Evolutionary conservation across 2,888 invertebrate genomes (phyloP), one percentile per base, ranked within the genome.

Genomic region (Lordiphosa fenestrarum): DNA sequence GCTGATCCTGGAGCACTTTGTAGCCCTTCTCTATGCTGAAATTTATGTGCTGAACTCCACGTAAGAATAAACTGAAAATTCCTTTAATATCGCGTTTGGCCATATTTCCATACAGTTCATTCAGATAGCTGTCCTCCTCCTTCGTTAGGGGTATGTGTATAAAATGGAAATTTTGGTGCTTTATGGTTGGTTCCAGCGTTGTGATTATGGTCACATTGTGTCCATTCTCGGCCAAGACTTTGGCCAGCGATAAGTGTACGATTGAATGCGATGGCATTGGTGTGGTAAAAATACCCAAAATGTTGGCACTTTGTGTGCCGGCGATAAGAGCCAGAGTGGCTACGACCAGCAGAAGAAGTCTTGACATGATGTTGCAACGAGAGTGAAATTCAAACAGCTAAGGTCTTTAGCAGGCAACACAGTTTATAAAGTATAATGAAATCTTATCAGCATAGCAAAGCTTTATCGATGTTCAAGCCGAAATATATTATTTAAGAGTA

Each of bases 181-280:
- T 72, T 3, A 88, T 66, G 0, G 52, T 30, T 3, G 88, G 74
- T 12, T 82, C 72, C 2, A 83, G 35, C 0, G 73, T 52, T 0
- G 84, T 83, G 0, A 89, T 72, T 12, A 88, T 83, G 0, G 89
- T 89, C 15, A 89, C 82, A 71, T 89, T 85, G 44, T 89, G 88
- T 0, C 89, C 89, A 21, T 63, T 53, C 39, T 87, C 87, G 0
- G 84, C 84, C 46, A 89, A 51, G 6, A 73, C 77, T 51, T 84
- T 84, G 0, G 68, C 76, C 33, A 84, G 48, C 0, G 87, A 73
- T 84, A 87, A 84, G 10, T 88, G 81, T 1, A 89, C 60, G 21
- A 89, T 86, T 25, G 87, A 39, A 69, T 89, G 89, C 2, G 89
- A 89, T 15, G 78, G 85, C 50, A 85, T 80, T 0, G 73, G 53